Conservation (phyloP, 2,888 invertebrate genomes). For the Gerris lacustris region DNA sequence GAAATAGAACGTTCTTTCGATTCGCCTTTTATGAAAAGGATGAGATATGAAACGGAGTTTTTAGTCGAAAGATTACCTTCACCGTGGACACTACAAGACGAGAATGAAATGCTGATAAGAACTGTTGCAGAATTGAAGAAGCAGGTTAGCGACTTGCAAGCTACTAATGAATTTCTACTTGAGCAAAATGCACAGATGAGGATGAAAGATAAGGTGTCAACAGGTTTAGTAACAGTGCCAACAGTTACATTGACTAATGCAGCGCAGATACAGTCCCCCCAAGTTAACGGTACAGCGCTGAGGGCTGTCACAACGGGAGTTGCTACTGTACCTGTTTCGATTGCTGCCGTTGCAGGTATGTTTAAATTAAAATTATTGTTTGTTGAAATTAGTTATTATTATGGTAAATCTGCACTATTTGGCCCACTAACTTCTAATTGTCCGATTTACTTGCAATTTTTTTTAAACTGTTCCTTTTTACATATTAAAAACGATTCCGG, state of each 20-base stretch:
- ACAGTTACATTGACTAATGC: constrained; percentile 44
- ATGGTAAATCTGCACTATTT: too few species aligned
- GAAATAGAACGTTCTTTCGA: background rate
- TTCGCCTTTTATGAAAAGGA: constrained; percentile 2
- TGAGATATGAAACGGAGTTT: constrained; percentile 24
- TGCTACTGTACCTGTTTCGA: constrained; percentile 48
- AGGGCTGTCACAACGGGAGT: constrained; percentile 48
- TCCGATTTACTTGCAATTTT: too few species aligned
- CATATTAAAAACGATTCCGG: too few species aligned
- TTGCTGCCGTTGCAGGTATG: constrained; percentile 44
- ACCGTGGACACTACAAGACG: constrained; percentile 46
- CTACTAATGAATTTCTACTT: constrained; percentile 64
- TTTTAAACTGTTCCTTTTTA: too few species aligned
- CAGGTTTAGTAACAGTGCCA: constrained; percentile 46
- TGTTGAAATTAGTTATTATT: too few species aligned
- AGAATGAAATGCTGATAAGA: constrained; percentile 52
- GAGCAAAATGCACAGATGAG: constrained; percentile 64
- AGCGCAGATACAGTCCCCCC: constrained; percentile 40
- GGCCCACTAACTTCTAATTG: too few species aligned
- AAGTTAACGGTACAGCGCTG: constrained; percentile 40
- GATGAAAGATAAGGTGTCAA: constrained; percentile 45
- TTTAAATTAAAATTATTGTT: background rate
- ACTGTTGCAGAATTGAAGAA: constrained; percentile 58
- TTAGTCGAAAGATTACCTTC: constrained; percentile 26
- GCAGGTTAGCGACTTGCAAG: constrained; percentile 53